Conservation (phyloP, 2,888 invertebrate genomes). For the Drosophila mimica region DNA sequence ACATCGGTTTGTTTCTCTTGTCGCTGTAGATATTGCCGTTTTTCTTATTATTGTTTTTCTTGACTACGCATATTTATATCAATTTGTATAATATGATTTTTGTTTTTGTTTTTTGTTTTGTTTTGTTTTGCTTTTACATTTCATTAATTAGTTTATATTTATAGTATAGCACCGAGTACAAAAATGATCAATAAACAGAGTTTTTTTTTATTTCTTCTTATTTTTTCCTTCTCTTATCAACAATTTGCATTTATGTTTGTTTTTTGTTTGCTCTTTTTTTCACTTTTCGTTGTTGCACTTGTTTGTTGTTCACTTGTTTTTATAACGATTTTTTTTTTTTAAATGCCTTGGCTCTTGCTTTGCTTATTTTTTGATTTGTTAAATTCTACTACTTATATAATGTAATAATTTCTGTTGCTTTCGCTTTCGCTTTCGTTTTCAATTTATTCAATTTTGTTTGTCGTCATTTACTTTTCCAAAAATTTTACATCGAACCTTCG, state of each 20-base stretch:
- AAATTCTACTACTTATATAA: constrained; percentile 77
- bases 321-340: constrained; percentile 25
- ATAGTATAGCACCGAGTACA: constrained; percentile 85
- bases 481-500: constrained; percentile 81
- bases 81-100: constrained; percentile 56
- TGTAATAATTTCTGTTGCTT: constrained; percentile 76
- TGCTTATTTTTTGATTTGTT: constrained; percentile 42
- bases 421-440: constrained; percentile 46
- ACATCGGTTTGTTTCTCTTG: constrained; percentile 42
- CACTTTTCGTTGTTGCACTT: constrained; percentile 7
- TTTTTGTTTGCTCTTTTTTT: background rate
- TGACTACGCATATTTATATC: constrained; percentile 71
- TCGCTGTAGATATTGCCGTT: constrained; percentile 32
- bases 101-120: constrained; percentile 13
- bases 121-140: constrained; percentile 45
- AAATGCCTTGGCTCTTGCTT: constrained; percentile 47
- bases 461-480: constrained; percentile 30
- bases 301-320: constrained; percentile 7
- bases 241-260: constrained; percentile 35
- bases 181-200: constrained; percentile 79
- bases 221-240: constrained; percentile 40
- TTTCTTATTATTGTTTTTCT: constrained; percentile 34
- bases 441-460: constrained; percentile 30
- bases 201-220: constrained; percentile 37
- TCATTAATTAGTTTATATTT: constrained; percentile 78